phyloP scores from a whole-genome alignment of 2,888 invertebrate species.

The Chironomus tentans region DNA sequence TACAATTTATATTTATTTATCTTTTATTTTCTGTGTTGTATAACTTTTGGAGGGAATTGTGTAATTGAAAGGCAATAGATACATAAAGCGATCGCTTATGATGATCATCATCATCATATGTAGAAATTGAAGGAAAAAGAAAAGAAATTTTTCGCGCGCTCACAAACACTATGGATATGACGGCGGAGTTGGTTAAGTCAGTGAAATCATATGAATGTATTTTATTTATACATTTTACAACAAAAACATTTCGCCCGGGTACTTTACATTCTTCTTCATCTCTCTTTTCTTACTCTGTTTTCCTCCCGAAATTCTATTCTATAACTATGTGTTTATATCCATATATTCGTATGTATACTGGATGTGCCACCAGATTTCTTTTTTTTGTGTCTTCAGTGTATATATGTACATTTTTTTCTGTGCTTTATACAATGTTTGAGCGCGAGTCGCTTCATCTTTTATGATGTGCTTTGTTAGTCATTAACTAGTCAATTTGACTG shows the following conservation, averaged over 20 bases:
- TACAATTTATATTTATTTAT: neutral
- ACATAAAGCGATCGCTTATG: neutral
- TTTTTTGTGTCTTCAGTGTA: neutral
- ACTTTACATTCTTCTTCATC: neutral
- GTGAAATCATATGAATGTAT: slow-evolving; percentile 4
- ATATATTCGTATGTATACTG: neutral
- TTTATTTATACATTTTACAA: neutral
- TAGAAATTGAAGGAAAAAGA: neutral
- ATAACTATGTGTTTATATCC: neutral
- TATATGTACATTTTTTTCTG: neutral
- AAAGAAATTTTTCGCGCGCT: slow-evolving; percentile 8
- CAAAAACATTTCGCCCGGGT: neutral
- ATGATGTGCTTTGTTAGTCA: no score
- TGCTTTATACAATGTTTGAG: no score
- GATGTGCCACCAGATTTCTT: neutral
- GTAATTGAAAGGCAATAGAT: neutral
- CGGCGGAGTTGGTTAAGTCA: neutral
- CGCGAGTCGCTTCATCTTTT: no score
- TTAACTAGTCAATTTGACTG: no score
- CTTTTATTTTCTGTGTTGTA: no score
- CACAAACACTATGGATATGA: neutral
- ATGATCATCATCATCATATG: neutral
- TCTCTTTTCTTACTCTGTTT: neutral
- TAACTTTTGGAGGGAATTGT: neutral
- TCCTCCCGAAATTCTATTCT: neutral